Base-by-base conservation (phyloP, 2,888 invertebrate species). In the Scaptomyza tumidula region DNA sequence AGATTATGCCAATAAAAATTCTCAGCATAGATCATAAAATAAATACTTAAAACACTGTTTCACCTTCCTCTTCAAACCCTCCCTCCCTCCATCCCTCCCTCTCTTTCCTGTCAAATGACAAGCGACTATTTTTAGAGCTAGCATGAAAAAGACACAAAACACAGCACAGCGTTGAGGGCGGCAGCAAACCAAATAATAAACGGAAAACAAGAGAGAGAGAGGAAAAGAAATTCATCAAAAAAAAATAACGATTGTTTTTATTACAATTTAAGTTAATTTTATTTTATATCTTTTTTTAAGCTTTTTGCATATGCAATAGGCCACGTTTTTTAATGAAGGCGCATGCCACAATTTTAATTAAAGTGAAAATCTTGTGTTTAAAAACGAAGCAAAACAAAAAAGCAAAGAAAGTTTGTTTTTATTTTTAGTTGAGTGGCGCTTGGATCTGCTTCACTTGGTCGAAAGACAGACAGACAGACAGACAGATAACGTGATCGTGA, bases 301-400 rank as follows among this genome's bases (percentile, higher is more conserved):
- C 59, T 64, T 86, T 88, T 86, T 83, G 83, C 88, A 88, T 88
- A 83, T 86, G 78, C 81, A 75, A 80, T 56, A 70, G 74, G 69
- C 57, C 69, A 60, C 55, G 54, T 68, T 66, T 78, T 78, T 79
- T 75, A 78, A 64, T 54, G 59, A 71, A 46, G 68, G 79, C 68
- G 81, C 88, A 88, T 88, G 88, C 86, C 80, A 87, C 63, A 85
- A 82, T 87, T 85, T 87, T 87, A 85, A 85, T 85, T 85, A 85
- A 85, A 85, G 85, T 87, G 85, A 85, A 85, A 85, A 85, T 80
- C 56, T 80, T 66, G 73, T 66, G 70, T 59, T 58, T 59, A 3
- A 64, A 54, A 45, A 44, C 43, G 19, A 53, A 49, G 60, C 39
- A 39, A 58, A 72, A 39, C 50, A 72, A 64, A 77, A 75, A 78